Conservation (phyloP, 2,113 vertebrate species). For the Phaethon lepturus region DNA sequence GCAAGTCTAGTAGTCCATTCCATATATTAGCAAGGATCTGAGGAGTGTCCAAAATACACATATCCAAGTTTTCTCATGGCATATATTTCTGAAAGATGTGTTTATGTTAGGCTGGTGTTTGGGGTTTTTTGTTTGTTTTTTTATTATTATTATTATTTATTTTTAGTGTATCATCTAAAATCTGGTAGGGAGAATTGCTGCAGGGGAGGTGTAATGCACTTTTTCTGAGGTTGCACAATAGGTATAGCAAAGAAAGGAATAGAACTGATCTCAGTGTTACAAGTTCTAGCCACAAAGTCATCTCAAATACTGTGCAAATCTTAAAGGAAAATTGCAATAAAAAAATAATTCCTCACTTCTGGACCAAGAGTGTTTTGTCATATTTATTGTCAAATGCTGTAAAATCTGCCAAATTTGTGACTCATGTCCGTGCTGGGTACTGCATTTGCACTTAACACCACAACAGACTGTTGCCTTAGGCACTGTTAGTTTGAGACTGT, state of each 20-base stretch:
- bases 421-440: neutral
- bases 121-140: neutral
- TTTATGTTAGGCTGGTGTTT: neutral
- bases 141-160: no score
- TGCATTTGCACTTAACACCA: slow-evolving; percentile 13
- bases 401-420: slow-evolving; percentile 33
- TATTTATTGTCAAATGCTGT: neutral
- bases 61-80: neutral
- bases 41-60: neutral
- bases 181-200: neutral
- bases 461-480: slow-evolving; percentile 51
- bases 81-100: neutral
- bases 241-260: neutral
- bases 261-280: neutral
- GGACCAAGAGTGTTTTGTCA: neutral
- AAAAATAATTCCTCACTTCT: neutral
- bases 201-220: neutral
- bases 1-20: neutral
- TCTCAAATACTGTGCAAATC: neutral
- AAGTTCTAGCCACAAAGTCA: neutral
- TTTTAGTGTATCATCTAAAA: neutral
- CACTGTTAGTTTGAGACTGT: neutral
- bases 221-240: neutral
- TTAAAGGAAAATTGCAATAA: neutral
- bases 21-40: neutral